A percentile compares a stretch with the other conserved stretches of the same genome.
Conservation (phyloP, 2,113 vertebrate genomes). For the Rousettus leschenaultii region DNA sequence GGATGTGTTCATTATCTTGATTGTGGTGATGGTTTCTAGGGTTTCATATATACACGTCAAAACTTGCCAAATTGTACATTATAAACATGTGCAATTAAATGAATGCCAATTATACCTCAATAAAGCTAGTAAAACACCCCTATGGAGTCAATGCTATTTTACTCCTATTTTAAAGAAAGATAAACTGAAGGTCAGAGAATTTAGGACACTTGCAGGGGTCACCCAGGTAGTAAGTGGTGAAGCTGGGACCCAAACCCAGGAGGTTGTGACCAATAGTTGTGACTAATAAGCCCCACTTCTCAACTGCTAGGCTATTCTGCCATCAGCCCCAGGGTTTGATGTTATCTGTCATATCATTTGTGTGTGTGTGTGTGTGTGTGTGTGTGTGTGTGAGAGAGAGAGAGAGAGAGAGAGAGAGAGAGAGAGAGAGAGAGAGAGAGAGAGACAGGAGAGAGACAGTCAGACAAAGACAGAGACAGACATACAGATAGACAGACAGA, state of each 20-base stretch:
- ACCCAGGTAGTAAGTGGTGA: not conserved
- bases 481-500: no score
- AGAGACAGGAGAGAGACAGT: not conserved
- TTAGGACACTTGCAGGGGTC: not conserved
- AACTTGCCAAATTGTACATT: not conserved
- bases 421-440: not conserved
- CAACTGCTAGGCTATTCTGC: no score
- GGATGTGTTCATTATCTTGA: not conserved
- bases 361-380: no score
- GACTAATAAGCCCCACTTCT: not conserved
- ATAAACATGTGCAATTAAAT: not conserved
- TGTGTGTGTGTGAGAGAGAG: no score
- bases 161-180: not conserved
- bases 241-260: not conserved
- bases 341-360: not conserved
- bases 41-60: no score
- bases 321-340: not conserved
- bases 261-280: fast-evolving
- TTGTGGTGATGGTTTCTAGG: not conserved
- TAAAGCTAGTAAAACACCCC: not conserved
- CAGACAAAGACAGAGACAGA: no score
- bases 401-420: not conserved
- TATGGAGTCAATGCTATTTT: not conserved
- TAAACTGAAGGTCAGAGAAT: not conserved
- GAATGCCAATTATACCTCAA: not conserved